These are phyloP conservation scores for Cinara cedri DNA, from an alignment of 2,888 invertebrate species.

Conservation along the genomic window DNA sequence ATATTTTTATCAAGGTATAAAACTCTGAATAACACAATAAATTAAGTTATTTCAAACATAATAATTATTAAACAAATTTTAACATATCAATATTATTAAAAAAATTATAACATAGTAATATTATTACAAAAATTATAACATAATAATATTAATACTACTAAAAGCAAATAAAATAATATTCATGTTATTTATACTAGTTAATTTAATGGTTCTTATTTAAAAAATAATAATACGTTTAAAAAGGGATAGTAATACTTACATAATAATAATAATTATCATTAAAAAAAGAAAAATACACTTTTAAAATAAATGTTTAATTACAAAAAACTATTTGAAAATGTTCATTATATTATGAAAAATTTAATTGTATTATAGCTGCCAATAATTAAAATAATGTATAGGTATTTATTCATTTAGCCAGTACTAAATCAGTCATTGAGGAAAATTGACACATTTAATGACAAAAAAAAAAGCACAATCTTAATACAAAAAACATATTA, in stretches of 20 bases:
- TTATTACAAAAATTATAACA: too few species aligned
- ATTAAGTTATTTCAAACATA: neutral
- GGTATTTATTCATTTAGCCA: neutral
- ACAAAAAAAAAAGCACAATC: neutral
- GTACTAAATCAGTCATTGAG: conserved; percentile 28
- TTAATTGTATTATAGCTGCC: neutral
- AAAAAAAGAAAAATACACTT: conserved; percentile 16
- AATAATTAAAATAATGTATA: neutral
- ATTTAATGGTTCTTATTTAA: neutral
- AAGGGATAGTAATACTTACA: neutral
- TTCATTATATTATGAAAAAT: too few species aligned
- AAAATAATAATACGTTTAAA: conserved; percentile 19
- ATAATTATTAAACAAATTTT: neutral
- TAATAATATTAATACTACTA: neutral
- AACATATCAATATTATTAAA: too few species aligned
- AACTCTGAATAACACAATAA: conserved; percentile 31
- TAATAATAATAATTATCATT: neutral
- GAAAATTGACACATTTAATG: neutral
- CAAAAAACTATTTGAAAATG: neutral
- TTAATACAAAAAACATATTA: conserved; percentile 6
- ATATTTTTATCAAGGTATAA: conserved; percentile 18
- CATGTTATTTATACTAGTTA: neutral
- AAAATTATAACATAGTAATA: too few species aligned
- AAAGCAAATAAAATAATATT: conserved; percentile 24
- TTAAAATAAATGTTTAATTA: neutral